A percentile compares a stretch with the other conserved stretches of the same genome.
Conservation (phyloP, 2,113 vertebrate genomes). For the Cephalopholis sonnerati region DNA sequence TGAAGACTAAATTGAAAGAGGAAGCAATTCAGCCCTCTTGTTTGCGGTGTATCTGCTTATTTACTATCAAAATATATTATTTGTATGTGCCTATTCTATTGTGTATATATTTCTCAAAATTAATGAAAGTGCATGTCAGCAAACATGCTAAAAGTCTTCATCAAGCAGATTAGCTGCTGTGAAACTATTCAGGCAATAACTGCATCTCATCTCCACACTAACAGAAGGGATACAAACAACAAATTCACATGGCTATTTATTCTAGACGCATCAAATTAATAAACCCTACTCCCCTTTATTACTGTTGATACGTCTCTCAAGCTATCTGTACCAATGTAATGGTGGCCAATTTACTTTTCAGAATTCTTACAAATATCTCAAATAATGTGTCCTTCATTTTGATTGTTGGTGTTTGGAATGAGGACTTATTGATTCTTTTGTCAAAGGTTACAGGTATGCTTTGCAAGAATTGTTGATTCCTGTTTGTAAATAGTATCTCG, state of each 20-base stretch:
- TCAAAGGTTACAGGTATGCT: neutral
- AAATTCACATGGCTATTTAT: neutral
- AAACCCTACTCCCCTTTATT: neutral
- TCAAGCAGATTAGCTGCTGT: neutral
- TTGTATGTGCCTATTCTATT: neutral
- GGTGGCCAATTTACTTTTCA: no score
- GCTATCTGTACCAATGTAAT: neutral
- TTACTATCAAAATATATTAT: neutral
- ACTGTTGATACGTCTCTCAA: neutral
- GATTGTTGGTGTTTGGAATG: neutral
- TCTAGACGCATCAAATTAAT: neutral
- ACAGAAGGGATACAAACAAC: neutral
- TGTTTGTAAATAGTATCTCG: no score
- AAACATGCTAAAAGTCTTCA: constrained; percentile 1
- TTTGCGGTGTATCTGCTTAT: no score
- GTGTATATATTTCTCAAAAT: neutral
- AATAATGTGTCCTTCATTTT: neutral
- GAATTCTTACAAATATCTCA: neutral
- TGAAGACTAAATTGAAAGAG: no score
- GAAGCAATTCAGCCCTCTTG: no score
- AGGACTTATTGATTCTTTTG: neutral
- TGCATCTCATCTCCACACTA: neutral
- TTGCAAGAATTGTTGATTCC: neutral
- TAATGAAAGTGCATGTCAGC: neutral
- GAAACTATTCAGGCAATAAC: neutral